phyloP scores from a whole-genome alignment of 2,888 invertebrate genomes.

The Ceriagrion tenellum region DNA sequence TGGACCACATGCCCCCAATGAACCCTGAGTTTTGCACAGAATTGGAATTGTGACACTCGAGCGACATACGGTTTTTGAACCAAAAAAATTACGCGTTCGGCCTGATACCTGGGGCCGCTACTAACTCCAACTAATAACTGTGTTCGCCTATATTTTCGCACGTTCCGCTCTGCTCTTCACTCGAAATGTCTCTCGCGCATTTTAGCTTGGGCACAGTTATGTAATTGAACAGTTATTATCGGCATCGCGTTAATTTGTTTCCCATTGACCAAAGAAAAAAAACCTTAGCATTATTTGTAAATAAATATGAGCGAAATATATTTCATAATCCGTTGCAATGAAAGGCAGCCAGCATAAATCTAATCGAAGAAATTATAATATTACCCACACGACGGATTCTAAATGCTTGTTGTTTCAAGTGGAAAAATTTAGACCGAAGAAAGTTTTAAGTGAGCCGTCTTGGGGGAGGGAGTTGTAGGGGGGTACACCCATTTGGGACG shows the following conservation, averaged over 20 bases:
- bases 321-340: conserved; percentile 27
- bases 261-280: neutral
- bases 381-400: neutral
- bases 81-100: neutral
- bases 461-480: too few species aligned
- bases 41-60: neutral
- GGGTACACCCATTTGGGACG: too few species aligned
- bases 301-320: conserved; percentile 34
- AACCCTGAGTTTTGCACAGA: neutral
- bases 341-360: conserved; percentile 11
- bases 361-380: neutral
- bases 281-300: conserved; percentile 37
- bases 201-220: conserved; percentile 16
- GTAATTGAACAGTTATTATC: neutral
- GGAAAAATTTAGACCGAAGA: neutral
- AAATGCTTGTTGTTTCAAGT: neutral
- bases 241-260: conserved; percentile 19
- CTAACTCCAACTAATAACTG: neutral
- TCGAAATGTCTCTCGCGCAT: neutral
- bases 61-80: neutral
- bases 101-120: neutral
- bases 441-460: too few species aligned
- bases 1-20: neutral
- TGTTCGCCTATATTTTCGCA: neutral
- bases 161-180: neutral